Conservation (phyloP, 2,888 invertebrate species). For the Zygogramma bicolorata region DNA sequence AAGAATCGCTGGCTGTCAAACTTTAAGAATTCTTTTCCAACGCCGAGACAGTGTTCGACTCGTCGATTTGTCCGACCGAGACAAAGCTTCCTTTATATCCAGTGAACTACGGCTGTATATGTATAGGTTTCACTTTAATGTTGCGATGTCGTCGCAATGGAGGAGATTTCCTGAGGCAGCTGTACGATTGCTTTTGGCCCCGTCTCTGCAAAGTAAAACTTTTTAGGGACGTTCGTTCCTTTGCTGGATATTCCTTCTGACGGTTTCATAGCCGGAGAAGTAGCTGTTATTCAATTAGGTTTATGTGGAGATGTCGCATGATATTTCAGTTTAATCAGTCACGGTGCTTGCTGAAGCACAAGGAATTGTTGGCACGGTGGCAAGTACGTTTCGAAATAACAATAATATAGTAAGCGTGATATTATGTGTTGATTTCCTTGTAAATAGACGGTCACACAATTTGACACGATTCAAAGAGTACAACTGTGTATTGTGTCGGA, state of each 20-base stretch:
- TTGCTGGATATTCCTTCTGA: slow-evolving; percentile 30
- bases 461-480: too few relatives aligned
- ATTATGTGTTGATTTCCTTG: too few relatives aligned
- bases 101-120: background rate
- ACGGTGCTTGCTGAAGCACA: background rate
- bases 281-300: slow-evolving; percentile 34
- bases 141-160: slow-evolving; percentile 30
- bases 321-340: slow-evolving; percentile 28
- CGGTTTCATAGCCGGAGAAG: slow-evolving; percentile 24
- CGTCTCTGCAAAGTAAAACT: slow-evolving; percentile 7
- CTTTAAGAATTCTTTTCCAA: background rate
- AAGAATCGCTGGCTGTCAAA: background rate
- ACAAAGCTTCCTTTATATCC: background rate
- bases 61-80: background rate
- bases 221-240: background rate
- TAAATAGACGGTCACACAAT: too few relatives aligned
- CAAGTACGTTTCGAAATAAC: background rate
- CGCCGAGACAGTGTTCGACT: background rate
- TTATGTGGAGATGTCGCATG: slow-evolving; percentile 27
- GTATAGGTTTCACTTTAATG: slow-evolving; percentile 31
- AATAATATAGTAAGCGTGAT: background rate
- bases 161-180: slow-evolving; percentile 29
- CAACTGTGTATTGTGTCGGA: too few relatives aligned
- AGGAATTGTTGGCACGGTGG: background rate
- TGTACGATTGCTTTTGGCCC: slow-evolving; percentile 18